Conservation (phyloP, 2,113 vertebrate species). For the Takifugu flavidus region DNA sequence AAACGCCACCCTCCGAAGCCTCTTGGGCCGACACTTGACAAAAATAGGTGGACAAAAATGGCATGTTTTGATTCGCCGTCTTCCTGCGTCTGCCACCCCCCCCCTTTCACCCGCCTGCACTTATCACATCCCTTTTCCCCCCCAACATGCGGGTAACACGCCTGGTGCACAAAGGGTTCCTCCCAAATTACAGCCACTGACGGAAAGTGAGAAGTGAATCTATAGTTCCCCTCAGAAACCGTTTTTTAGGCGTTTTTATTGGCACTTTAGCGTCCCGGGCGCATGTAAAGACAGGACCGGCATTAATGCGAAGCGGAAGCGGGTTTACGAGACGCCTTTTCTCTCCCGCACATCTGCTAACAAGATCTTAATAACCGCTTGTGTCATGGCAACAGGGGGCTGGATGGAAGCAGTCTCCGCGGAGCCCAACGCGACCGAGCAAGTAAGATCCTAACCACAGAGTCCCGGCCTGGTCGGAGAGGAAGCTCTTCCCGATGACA, state of each 20-base stretch:
- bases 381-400: slow-evolving; percentile 11
- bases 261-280: too few relatives aligned
- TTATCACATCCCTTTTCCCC: slow-evolving; percentile 55
- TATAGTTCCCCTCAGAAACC: too few relatives aligned
- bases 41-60: slow-evolving; percentile 52
- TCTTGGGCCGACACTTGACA: slow-evolving; percentile 32
- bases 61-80: slow-evolving; percentile 52
- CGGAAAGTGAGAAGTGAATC: too few relatives aligned
- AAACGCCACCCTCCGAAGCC: slow-evolving; percentile 45
- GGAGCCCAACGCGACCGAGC: slow-evolving; percentile 8
- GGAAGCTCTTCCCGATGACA: slow-evolving; percentile 53
- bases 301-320: not conserved
- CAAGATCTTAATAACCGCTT: slow-evolving; percentile 34
- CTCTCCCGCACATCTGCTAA: slow-evolving; percentile 15
- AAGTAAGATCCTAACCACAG: slow-evolving; percentile 25
- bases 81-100: slow-evolving; percentile 40
- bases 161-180: slow-evolving; percentile 29
- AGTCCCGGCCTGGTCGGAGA: slow-evolving; percentile 30
- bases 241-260: too few relatives aligned
- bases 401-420: slow-evolving; percentile 4
- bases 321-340: slow-evolving; percentile 23
- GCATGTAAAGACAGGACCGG: slow-evolving; percentile 10
- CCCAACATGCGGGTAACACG: slow-evolving; percentile 37
- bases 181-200: not conserved
- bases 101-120: slow-evolving; percentile 8